Conservation (phyloP, 2,888 invertebrate genomes). For the Zygaena filipendulae region DNA sequence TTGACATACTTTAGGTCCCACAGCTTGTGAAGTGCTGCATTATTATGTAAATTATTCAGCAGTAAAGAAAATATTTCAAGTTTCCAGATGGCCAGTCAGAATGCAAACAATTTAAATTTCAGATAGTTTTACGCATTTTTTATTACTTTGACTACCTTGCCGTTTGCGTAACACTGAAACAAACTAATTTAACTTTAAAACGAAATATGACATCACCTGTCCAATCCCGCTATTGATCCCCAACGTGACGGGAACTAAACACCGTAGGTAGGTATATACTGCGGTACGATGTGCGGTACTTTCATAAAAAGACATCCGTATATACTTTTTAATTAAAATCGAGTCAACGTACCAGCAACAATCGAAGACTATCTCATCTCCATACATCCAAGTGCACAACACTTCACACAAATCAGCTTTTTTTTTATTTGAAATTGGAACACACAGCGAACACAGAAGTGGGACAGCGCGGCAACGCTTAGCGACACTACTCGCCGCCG, state of each 20-base stretch:
- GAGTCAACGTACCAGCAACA: constrained; percentile 33
- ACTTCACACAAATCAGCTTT: constrained; percentile 20
- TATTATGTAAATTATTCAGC: too few species aligned
- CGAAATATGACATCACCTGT: constrained; percentile 36
- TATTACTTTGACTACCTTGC: too few species aligned
- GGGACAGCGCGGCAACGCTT: background rate
- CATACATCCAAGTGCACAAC: constrained; percentile 30
- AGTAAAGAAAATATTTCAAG: too few species aligned
- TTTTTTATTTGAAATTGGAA: constrained; percentile 13
- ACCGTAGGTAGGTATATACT: too few species aligned
- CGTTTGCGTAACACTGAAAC: too few species aligned
- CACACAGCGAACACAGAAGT: constrained; percentile 39
- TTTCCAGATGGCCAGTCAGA: too few species aligned
- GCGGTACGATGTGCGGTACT: too few species aligned
- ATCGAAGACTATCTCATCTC: constrained; percentile 50
- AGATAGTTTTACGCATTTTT: too few species aligned
- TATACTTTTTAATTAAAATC: constrained; percentile 5
- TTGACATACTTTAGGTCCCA: too few species aligned
- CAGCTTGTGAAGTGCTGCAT: too few species aligned
- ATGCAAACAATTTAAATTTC: too few species aligned
- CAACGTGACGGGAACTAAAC: constrained; percentile 21
- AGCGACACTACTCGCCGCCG: constrained; percentile 38
- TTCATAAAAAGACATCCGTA: constrained; percentile 19
- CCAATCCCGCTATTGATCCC: constrained; percentile 40
- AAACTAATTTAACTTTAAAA: too few species aligned